These are phyloP conservation scores for Drosophila mulleri DNA, from an alignment of 2,888 invertebrate species.

Conservation along the genomic window DNA sequence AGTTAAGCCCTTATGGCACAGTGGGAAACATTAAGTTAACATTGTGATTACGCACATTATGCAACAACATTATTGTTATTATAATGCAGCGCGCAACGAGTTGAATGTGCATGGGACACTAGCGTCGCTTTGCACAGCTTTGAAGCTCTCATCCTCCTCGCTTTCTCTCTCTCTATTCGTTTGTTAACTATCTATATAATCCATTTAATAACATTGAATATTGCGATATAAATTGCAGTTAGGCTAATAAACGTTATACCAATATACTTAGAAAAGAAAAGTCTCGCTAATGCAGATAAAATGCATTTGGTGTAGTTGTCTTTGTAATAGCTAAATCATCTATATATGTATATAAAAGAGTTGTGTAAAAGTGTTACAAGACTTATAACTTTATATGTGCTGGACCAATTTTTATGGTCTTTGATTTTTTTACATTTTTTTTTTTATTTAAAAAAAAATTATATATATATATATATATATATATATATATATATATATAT, in stretches of 20 bases:
- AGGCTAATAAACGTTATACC: neutral
- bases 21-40: conserved; percentile 40
- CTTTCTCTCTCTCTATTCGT: neutral
- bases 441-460: too few species aligned
- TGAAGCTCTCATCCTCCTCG: neutral
- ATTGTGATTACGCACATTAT: conserved; percentile 57
- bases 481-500: too few species aligned
- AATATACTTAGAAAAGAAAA: neutral
- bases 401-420: too few species aligned
- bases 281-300: neutral
- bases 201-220: neutral
- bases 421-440: too few species aligned
- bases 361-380: too few species aligned
- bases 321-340: neutral
- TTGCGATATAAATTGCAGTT: neutral
- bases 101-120: conserved; percentile 7
- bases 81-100: conserved; percentile 21
- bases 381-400: too few species aligned
- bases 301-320: neutral
- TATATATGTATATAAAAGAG: too few species aligned
- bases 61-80: conserved; percentile 47
- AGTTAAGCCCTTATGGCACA: conserved; percentile 47
- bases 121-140: conserved; percentile 3
- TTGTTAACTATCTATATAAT: neutral
- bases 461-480: too few species aligned